Base-by-base conservation (phyloP, 23 tunicate species). In the Halocynthia aurantium region DNA sequence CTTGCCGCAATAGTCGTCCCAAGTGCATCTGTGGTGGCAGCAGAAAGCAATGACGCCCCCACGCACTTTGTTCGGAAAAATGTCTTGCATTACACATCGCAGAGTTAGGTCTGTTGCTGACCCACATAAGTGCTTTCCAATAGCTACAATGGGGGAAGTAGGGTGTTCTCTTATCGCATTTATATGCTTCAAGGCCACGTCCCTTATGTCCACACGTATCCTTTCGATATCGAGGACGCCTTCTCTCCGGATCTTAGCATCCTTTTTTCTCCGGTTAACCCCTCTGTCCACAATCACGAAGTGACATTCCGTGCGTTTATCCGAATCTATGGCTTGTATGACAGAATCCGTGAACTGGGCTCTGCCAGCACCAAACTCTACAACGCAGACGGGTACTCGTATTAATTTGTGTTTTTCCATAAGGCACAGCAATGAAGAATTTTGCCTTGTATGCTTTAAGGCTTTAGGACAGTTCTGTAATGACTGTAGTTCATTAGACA, bases 221-320 rank as follows among this genome's bases (percentile, higher is more conserved):
- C 78, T 53, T 74, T 20, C 31, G 13, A 72, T 40, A 40, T 51
- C 19, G 0, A 54, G 9, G 0, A 10, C 31, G 56, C 78, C 78
- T 8, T 22, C 13, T 18, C 56, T 22, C 10, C 78, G 62, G 31
- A 54, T 52, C 22, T 74, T 74, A 54, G 78, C 61, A 56, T 74
- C 78, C 22, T 54, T 54, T 52, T 74, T 74, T 56, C 78, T 55
- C 0, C 78, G 78, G 56, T 74, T 74, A 6, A 64, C 56, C 10
- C 78, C 78, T 53, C 78, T 62, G 22, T 74, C 78, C 5, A 74
- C 78, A 74, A 74, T 62, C n/a, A 74, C 63, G 56, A 74, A 74
- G 15, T 19, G 19, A 54, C 78, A 74, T 11, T 51, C 15, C 55
- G 60, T 51, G 5, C 5, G 50, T 10, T 5, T 54, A 13, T 74